Conservation (phyloP, 2,113 vertebrate genomes). For the Entelurus aequoreus region DNA sequence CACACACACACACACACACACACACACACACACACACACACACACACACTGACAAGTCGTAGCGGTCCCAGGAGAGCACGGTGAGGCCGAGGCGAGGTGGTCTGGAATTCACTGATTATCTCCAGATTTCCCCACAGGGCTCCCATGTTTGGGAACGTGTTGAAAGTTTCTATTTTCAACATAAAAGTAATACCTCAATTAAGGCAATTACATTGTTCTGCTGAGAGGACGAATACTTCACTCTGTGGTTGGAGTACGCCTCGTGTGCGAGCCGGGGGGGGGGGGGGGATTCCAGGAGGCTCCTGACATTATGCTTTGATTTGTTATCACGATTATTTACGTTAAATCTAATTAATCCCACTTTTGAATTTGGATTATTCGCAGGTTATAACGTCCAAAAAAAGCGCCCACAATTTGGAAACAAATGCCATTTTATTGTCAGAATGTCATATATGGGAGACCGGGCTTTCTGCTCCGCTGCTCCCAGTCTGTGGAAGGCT, state of each 20-base stretch:
- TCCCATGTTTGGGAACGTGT: slow-evolving; percentile 21
- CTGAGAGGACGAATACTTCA: slow-evolving; percentile 27
- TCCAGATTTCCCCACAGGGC: slow-evolving; percentile 57
- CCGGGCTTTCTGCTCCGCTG: no score
- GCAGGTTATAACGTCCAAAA: no score
- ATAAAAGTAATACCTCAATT: slow-evolving; percentile 28
- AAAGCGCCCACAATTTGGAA: no score
- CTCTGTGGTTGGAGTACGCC: background rate
- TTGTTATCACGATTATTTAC: no score
- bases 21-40: slow-evolving; percentile 19
- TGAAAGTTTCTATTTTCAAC: slow-evolving; percentile 32
- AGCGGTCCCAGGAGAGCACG: slow-evolving; percentile 42
- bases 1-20: slow-evolving; percentile 3
- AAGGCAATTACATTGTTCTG: slow-evolving; percentile 14
- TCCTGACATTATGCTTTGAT: no score
- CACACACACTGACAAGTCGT: slow-evolving; percentile 23
- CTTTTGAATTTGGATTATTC: no score
- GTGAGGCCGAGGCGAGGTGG: slow-evolving; percentile 32
- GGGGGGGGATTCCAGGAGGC: no score
- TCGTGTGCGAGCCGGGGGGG: no score
- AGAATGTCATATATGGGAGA: no score
- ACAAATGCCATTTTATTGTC: no score
- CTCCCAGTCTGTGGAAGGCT: no score
- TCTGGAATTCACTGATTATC: slow-evolving; percentile 60
- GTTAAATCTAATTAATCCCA: no score